A percentile compares a stretch with the other conserved stretches of the same genome.
Conservation (phyloP, 2,113 vertebrate genomes). For the Pseudolaguvia tuberculata region DNA sequence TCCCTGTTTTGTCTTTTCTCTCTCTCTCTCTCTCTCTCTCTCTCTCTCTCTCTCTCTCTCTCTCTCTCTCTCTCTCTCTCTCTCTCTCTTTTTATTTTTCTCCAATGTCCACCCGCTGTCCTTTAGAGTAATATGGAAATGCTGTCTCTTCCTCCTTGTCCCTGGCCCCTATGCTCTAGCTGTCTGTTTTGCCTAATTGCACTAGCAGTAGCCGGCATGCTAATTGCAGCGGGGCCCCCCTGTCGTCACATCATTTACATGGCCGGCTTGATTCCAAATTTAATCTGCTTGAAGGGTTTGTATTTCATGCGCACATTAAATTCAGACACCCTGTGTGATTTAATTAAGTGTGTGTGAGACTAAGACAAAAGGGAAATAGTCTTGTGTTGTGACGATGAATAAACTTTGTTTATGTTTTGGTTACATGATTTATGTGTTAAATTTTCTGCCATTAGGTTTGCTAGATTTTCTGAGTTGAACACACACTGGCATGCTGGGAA, state of each 20-base stretch:
- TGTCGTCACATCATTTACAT: constrained; percentile 77
- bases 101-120: constrained; percentile 47
- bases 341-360: constrained; percentile 59
- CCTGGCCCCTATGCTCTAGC: constrained; percentile 60
- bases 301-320: constrained; percentile 78
- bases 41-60: constrained; percentile 11
- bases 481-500: constrained; percentile 40
- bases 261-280: constrained; percentile 75
- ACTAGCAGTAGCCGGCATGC: constrained; percentile 71
- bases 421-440: constrained; percentile 1
- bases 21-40: too few species aligned
- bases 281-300: constrained; percentile 77
- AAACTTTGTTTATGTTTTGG: constrained; percentile 36
- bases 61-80: background rate
- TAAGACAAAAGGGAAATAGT: constrained; percentile 50
- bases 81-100: background rate
- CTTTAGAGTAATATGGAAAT: constrained; percentile 69
- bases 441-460: background rate
- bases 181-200: constrained; percentile 75
- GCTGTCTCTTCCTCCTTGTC: constrained; percentile 57
- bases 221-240: constrained; percentile 71
- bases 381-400: constrained; percentile 37
- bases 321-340: constrained; percentile 70
- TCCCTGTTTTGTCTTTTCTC: too few species aligned
- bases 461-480: constrained; percentile 17